Evolutionary conservation across 2,113 vertebrate species (phyloP), one percentile per base, ranked within the genome.

Genomic region (Phoxinus phoxinus): DNA sequence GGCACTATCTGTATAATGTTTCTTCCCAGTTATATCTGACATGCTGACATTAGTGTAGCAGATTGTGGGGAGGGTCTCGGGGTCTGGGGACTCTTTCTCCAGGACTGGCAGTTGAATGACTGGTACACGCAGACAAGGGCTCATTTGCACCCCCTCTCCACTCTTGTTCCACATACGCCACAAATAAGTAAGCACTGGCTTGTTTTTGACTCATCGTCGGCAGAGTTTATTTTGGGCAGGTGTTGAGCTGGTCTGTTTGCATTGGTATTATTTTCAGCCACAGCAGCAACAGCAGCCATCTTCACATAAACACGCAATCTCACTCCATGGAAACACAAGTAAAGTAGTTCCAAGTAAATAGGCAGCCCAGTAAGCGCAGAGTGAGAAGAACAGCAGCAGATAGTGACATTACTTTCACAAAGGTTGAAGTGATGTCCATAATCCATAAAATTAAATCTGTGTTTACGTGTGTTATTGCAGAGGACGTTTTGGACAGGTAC

Each of bases 401-500:
- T 21, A 69, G n/a, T 46, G 35, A 65, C 37, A 48, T 51, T 15
- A 12, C 17, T 30, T 53, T 46, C n/a, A 75, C 41, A 75, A 75
- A 48, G 44, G 73, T 75, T 76, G 27, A 27, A 53, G 48, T 30
- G 7, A 76, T 23, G 51, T 76, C 74, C 46, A 53, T 76, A 53
- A 11, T 25, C n/a, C 53, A 81, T 67, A 4, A 81, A 81, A 32
- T 46, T 1, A 56, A 19, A 27, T 27, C 46, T 61, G 25, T 84
- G 11, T 48, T 25, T 69, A n/a, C 74, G 79, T 86, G 30, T 88
- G 80, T 85, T 69, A 88, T 89, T 59, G 35, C 90, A 97, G 96
- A 90, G 97, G 97, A 2, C 95, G 96, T 32, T 97, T 97, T 86
- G 97, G 97, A 86, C 95, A 97, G 93, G 97, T 97, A 56, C 96